Evolutionary conservation across 2,797 vertebrate species (phyloP).

Genomic region (Sebastes trivittatus): DNA sequence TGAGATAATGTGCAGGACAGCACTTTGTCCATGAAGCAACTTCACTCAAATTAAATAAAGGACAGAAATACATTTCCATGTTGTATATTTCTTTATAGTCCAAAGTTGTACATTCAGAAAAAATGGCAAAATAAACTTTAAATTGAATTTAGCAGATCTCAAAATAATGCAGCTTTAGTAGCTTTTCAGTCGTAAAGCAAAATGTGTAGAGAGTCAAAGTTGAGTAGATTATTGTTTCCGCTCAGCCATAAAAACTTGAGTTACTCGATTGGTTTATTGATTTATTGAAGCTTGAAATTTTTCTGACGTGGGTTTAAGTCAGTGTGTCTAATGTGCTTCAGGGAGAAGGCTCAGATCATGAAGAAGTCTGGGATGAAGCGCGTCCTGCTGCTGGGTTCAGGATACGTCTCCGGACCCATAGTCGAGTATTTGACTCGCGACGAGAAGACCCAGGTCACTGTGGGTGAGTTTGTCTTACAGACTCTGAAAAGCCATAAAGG

Average conservation of each 20-base stretch:
- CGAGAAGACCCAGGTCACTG: slow-evolving; percentile 86
- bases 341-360: slow-evolving; percentile 79
- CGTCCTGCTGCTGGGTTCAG: slow-evolving; percentile 92
- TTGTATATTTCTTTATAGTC: background rate
- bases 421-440: slow-evolving; percentile 93
- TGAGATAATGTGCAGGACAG: background rate
- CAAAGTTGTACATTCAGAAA: background rate
- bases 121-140: background rate
- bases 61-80: no score
- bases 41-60: background rate
- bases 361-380: slow-evolving; percentile 85
- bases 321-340: slow-evolving; percentile 19
- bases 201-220: background rate
- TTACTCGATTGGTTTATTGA: no score
- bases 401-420: slow-evolving; percentile 94
- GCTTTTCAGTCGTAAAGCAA: no score
- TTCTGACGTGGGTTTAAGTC: background rate
- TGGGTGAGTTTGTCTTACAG: slow-evolving; percentile 82
- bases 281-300: background rate
- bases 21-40: background rate
- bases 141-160: background rate
- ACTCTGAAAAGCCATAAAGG: background rate
- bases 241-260: background rate
- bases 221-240: background rate
- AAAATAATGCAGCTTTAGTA: background rate